Evolutionary conservation across 2,888 invertebrate species (phyloP).

Genomic region (Drosophila algonquin): DNA sequence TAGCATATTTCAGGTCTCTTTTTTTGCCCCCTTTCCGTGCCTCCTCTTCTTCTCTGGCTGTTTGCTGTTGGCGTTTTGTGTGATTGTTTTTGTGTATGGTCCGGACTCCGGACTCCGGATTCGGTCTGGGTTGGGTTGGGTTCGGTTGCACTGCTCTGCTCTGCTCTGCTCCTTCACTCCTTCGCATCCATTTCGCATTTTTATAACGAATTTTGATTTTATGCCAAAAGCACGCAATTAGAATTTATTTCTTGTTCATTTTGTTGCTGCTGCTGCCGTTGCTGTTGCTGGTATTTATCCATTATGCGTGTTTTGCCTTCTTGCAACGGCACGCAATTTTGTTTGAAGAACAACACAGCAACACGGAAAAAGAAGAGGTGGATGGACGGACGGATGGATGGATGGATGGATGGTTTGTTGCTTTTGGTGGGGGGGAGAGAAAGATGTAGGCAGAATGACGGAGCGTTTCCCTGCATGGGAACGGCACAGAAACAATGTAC

Average conservation of each 20-base stretch:
- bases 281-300: constrained; percentile 34
- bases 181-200: constrained; percentile 45
- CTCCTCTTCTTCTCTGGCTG: constrained; percentile 23
- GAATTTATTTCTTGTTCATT: constrained; percentile 65
- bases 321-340: constrained; percentile 59
- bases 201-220: constrained; percentile 70
- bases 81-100: constrained; percentile 15
- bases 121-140: not conserved
- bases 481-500: constrained; percentile 11
- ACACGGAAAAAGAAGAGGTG: constrained; percentile 22
- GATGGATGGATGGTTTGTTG: not conserved
- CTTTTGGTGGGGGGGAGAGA: not conserved
- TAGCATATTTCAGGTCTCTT: too few relatives aligned
- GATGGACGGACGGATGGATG: constrained; percentile 1
- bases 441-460: constrained; percentile 25
- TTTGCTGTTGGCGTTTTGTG: constrained; percentile 30
- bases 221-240: constrained; percentile 76
- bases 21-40: not conserved
- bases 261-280: constrained; percentile 18
- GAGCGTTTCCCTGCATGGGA: constrained; percentile 43
- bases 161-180: constrained; percentile 28
- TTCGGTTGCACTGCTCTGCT: too few relatives aligned
- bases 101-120: not conserved
- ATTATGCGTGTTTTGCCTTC: constrained; percentile 43
- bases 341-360: constrained; percentile 41